Conservation (phyloP, 2,888 invertebrate species). For the Lithophane leautieri region DNA sequence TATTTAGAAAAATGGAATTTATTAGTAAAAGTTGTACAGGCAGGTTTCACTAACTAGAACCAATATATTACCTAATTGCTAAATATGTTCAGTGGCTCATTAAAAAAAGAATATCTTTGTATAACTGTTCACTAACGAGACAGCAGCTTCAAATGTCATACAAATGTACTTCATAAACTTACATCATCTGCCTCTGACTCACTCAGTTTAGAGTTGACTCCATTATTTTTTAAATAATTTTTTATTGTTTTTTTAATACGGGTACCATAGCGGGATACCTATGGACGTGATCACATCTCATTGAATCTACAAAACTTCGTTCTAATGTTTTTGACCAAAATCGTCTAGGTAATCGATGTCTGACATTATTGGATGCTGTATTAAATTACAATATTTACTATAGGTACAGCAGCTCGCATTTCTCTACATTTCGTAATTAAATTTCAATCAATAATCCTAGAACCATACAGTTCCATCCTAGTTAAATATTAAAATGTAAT, state of each 20-base stretch:
- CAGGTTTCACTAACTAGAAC: constrained; percentile 67
- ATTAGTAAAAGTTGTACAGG: constrained; percentile 64
- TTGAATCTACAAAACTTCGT: background rate
- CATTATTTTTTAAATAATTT: constrained; percentile 59
- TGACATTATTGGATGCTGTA: background rate
- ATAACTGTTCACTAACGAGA: constrained; percentile 72
- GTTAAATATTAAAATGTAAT: constrained; percentile 37
- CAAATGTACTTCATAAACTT: constrained; percentile 64
- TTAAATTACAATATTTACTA: background rate
- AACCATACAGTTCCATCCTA: constrained; percentile 11
- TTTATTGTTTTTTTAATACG: constrained; percentile 29
- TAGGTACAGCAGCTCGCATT: constrained; percentile 6
- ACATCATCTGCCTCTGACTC: constrained; percentile 64
- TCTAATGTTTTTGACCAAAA: background rate
- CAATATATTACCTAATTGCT: constrained; percentile 66
- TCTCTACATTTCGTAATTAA: constrained; percentile 21
- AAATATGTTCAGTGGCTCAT: constrained; percentile 66
- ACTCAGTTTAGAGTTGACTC: constrained; percentile 58
- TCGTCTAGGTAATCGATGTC: background rate
- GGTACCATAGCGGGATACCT: background rate
- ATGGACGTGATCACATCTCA: too few species aligned
- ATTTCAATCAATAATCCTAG: constrained; percentile 37
- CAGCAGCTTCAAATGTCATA: constrained; percentile 61
- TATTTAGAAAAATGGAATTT: constrained; percentile 55
- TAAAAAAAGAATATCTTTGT: constrained; percentile 60